Conservation (phyloP, 1,140 invertebrate species). For the Pogonognathellus flavescens region DNA sequence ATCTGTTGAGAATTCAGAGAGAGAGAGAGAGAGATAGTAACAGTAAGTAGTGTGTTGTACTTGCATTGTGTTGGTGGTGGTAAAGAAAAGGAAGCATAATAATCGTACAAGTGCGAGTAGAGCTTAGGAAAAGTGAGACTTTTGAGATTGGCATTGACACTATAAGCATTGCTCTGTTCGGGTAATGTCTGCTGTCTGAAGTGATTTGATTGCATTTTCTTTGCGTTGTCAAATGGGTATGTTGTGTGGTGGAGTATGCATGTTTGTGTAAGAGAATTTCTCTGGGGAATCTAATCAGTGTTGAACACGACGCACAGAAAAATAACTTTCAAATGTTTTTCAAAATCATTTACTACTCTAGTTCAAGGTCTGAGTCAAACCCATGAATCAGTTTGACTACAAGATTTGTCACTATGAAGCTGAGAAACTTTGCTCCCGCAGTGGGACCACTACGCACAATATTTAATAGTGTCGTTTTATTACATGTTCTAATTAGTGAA, state of each 20-base stretch:
- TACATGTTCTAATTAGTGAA: conserved; percentile 33
- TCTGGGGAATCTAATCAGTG: conserved; percentile 45
- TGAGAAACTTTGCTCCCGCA: conserved; percentile 45
- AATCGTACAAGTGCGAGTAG: not conserved
- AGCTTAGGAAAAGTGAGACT: conserved; percentile 13
- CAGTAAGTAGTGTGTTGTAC: too few relatives aligned
- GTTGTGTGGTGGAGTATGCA: not conserved
- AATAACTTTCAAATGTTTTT: conserved; percentile 50
- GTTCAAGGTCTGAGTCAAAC: conserved; percentile 30
- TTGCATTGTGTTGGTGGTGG: too few relatives aligned
- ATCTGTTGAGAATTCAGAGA: too few relatives aligned
- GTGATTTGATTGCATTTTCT: conserved; percentile 15
- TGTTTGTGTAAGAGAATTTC: conserved; percentile 7
- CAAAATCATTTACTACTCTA: conserved; percentile 29
- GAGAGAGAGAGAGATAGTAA: too few relatives aligned
- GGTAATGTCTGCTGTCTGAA: not conserved
- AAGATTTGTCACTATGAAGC: conserved; percentile 48
- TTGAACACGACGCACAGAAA: not conserved
- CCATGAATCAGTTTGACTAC: conserved; percentile 35
- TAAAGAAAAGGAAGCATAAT: too few relatives aligned
- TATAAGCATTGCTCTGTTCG: not conserved
- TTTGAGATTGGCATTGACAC: conserved; percentile 23
- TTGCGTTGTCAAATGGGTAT: conserved; percentile 16
- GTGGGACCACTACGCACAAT: not conserved
- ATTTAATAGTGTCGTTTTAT: conserved; percentile 42